Base-by-base conservation (phyloP, 2,797 vertebrate genomes). In the Gambelia wislizenii region DNA sequence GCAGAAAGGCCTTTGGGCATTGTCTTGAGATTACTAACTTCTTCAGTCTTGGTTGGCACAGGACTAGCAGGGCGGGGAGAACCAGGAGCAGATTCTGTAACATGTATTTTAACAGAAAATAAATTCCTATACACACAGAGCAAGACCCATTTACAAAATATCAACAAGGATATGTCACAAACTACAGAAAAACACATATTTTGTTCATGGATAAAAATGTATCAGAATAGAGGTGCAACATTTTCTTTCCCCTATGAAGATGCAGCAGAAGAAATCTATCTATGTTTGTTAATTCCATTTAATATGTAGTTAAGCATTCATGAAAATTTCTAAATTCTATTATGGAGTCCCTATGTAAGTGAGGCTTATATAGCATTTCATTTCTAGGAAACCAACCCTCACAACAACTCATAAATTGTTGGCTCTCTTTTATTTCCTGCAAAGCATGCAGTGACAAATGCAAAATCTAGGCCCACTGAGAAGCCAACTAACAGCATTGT, bases 1-100 rank as follows among this genome's bases (percentile, higher is more conserved):
- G 99, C 98, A 0, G 99, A 99, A 89, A 99, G 97, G 70, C 99
- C 99, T 91, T 99, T 99, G 49, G 98, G 98, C 98, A 99, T 98
- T 0, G 98, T 98, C 97, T 99, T 99, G 89, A 99, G 97, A 97
- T 99, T 99, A 92, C 98, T 98, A 79, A 95, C 95, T 83, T 99
- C 99, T 80, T 99, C 98, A 0, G 95, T 94, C 95, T 98, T 99
- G 89, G 94, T 96, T 89, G 97, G 96, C 89, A 96, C 94, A 0
- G 98, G 97, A 42, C 97, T 98, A 91, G 97, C 96, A 1, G 97
- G 89, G 44, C 97, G 96, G 0, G 98, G 97, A 77, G 98, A 98
- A 12, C 97, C 99, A 96, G 97, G 96, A 47, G 97, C 96, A 0
- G 97, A 98, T 83, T 97, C 97, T 97, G 86, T 47, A 95, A 89